phyloP scores from a whole-genome alignment of 1,140 invertebrate species.

The Diorhabda sublineata region DNA sequence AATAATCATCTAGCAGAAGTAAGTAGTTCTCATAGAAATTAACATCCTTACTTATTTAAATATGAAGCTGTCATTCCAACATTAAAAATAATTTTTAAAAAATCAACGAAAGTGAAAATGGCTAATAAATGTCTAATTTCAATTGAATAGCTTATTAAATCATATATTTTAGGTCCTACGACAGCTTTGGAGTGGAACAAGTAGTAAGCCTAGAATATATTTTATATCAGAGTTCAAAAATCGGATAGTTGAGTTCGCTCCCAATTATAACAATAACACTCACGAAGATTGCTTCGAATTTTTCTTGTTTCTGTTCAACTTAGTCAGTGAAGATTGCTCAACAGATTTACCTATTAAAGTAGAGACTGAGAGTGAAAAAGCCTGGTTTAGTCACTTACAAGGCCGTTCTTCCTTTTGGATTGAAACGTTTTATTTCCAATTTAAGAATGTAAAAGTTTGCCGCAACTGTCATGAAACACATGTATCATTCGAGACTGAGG shows the following conservation, averaged over 20 bases:
- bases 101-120: no score
- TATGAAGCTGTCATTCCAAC: no score
- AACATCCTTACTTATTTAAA: no score
- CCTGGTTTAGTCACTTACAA: constrained; percentile 35
- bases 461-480: constrained; percentile 28
- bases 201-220: constrained; percentile 22
- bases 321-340: constrained; percentile 34
- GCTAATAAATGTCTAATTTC: no score
- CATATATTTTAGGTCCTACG: constrained; percentile 9
- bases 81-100: no score
- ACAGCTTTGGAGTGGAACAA: constrained; percentile 28
- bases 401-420: constrained; percentile 36
- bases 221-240: constrained; percentile 32
- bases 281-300: constrained; percentile 42
- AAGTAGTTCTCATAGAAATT: constrained; percentile 8
- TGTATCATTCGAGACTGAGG: constrained; percentile 38
- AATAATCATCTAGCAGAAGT: constrained; percentile 30
- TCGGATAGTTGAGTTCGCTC: constrained; percentile 29
- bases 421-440: constrained; percentile 39
- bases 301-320: constrained; percentile 36
- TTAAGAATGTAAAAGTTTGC: constrained; percentile 33
- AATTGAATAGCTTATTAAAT: no score
- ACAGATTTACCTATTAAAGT: constrained; percentile 26
- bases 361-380: constrained; percentile 31
- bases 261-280: constrained; percentile 30